A percentile compares a stretch with the other conserved stretches of the same genome.
These are phyloP conservation scores for Drosophila sechellia DNA, from an alignment of 1,140 invertebrate genomes.

Conservation along the genomic window DNA sequence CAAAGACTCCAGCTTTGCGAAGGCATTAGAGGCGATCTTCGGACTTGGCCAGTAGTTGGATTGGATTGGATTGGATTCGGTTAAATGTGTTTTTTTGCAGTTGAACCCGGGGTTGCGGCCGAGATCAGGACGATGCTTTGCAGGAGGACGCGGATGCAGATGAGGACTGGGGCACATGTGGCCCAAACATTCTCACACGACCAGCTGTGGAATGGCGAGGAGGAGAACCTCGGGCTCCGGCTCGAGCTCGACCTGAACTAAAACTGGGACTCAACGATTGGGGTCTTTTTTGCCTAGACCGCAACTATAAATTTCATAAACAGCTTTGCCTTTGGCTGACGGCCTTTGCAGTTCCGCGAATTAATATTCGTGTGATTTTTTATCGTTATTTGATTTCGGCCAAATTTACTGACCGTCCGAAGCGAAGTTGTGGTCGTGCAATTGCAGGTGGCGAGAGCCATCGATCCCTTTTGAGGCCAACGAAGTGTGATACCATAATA, in stretches of 20 bases:
- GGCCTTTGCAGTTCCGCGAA: constrained; percentile 78
- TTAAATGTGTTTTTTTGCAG: constrained; percentile 53
- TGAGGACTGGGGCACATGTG: constrained; percentile 66
- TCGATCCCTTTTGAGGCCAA: background rate
- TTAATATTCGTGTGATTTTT: constrained; percentile 84
- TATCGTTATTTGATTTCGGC: constrained; percentile 80
- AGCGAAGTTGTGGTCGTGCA: constrained; percentile 44
- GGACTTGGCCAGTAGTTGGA: constrained; percentile 68
- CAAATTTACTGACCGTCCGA: constrained; percentile 54
- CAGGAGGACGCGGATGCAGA: constrained; percentile 10
- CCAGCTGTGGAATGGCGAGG: constrained; percentile 49
- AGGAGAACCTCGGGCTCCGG: constrained; percentile 12
- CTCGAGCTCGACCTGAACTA: constrained; percentile 17
- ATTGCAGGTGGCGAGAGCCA: constrained; percentile 26
- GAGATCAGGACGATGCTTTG: constrained; percentile 21
- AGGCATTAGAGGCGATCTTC: constrained; percentile 62
- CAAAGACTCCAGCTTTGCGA: constrained; percentile 47
- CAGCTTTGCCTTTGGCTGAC: constrained; percentile 54
- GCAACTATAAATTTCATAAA: constrained; percentile 82
- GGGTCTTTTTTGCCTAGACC: constrained; percentile 56
- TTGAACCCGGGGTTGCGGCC: constrained; percentile 73
- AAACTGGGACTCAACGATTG: constrained; percentile 25
- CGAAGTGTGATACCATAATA: background rate
- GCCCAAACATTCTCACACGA: constrained; percentile 79
- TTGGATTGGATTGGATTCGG: constrained; percentile 53